Evolutionary conservation across 2,888 invertebrate species (phyloP), one percentile per base, ranked within the genome.

Genomic region (Drosophila mimetica): DNA sequence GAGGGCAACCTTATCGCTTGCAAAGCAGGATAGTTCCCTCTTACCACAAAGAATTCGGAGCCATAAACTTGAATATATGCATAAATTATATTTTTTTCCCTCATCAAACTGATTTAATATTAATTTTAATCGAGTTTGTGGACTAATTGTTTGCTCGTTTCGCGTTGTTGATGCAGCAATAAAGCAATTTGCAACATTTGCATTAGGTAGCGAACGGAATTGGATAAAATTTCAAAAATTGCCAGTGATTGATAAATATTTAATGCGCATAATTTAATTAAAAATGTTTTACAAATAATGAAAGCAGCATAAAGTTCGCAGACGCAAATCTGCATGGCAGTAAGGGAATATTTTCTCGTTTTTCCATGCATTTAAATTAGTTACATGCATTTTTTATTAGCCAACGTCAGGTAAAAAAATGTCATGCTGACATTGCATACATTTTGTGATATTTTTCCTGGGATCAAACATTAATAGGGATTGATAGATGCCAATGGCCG

Each of bases 281-380:
- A 57, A 57, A 69, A 63, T 51, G 54, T 44, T 61, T 51, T 47
- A 30, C 41, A 36, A 50, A 34, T 55, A 54, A 78, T 65, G 63
- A 66, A 70, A 67, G 30, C 47, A 51, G 37, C 41, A 61, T 54
- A 79, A 71, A 66, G 72, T 77, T 53, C 52, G 48, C 60, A 60
- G 53, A 63, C 48, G 11, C 20, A 20, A 2, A 11, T 16, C 11
- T 30, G 25, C 30, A 9, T 48, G 44, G 1, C 3, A 16, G 11
- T 16, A 32, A 18, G 58, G 22, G 36, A 25, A 22, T 46, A 32
- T 58, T 52, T 53, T 25, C 37, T 16, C 60, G 20, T 52, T 28
- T 52, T 61, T 50, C 69, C 86, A 83, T 81, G 81, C 84, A 81
- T 81, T 71, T 86, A 83, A 86, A 81, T 81, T 83, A 83, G 77